phyloP scores from a whole-genome alignment of 2,113 vertebrate genomes.

The Hoplias malabaricus region DNA sequence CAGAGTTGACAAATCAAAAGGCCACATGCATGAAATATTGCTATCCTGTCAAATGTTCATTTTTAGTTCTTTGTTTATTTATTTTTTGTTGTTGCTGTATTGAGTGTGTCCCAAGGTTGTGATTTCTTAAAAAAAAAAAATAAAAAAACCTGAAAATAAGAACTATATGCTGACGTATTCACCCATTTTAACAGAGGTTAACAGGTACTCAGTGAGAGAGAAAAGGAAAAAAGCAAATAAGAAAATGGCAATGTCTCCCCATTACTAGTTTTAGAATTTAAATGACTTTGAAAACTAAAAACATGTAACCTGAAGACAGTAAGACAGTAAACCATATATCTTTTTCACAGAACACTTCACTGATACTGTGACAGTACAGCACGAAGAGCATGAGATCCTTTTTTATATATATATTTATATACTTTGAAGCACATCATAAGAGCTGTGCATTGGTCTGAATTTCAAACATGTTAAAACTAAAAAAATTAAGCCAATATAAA shows the following conservation, averaged over 20 bases:
- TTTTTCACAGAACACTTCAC: background rate
- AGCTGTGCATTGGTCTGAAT: background rate
- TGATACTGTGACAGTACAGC: background rate
- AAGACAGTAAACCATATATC: background rate
- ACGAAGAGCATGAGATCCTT: background rate
- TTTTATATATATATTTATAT: background rate
- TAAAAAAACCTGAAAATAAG: slow-evolving; percentile 14
- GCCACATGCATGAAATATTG: slow-evolving; percentile 34
- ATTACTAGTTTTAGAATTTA: background rate
- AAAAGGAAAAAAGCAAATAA: slow-evolving; percentile 18
- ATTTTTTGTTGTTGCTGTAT: no score
- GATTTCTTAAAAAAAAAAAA: background rate
- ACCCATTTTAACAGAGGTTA: slow-evolving; percentile 8
- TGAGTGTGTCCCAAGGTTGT: background rate
- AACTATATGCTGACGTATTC: slow-evolving; percentile 7
- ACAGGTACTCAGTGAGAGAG: background rate
- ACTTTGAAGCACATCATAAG: background rate
- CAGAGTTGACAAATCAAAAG: slow-evolving; percentile 25
- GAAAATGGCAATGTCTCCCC: slow-evolving; percentile 3
- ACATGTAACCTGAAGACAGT: background rate
- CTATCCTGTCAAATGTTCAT: slow-evolving; percentile 20
- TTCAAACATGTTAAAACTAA: slow-evolving; percentile 15
- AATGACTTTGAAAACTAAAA: slow-evolving; percentile 8
- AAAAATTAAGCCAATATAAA: background rate
- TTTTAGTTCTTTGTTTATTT: background rate